Base-by-base conservation (phyloP, 2,113 vertebrate genomes). In the Cyanoliseus patagonus region DNA sequence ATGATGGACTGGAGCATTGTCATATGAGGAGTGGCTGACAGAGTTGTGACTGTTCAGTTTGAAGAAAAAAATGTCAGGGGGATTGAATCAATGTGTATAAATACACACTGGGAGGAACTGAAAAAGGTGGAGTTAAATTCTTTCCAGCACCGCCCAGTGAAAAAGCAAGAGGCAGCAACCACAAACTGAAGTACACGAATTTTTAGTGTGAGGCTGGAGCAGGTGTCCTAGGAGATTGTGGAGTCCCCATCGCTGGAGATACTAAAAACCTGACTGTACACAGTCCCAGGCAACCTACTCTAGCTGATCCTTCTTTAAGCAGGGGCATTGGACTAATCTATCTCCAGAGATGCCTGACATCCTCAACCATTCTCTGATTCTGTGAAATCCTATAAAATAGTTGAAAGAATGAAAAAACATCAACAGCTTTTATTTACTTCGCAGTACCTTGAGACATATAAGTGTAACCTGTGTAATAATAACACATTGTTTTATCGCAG, bases 31-130 rank as follows among this genome's bases (percentile, higher is more conserved):
- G 7, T 3, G 23, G 11, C 8, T 85, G 35, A 59, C 20, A 83
- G 62, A 41, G 3, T 7, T 77, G 13, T 3, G 3, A 42, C 35
- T 61, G 17, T 44, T 51, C 27, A 80, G 5, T 10, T 22, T 24
- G 17, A 17, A 67, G 27, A 18, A 35, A 85, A 61, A 30, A 25
- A 5, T 3, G 31, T 88, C 17, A 3, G 5, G 6, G 1, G 6
- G 17, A 27, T 59, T 6, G 44, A 61, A 72, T 6, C 17, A 30
- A 17, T 22, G 1, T 18, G 2, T 55, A 31, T 16, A 75, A 90
- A 80, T 11, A 51, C 8, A n/a, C 7, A n/a, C 27, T 3, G 14
- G 28, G 30, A 76, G 4, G 7, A 27, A n/a, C 0, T 47, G 30
- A 55, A 78, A 15, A 63, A 67, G 8, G 27, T 39, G 25, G 24